Evolutionary conservation across 2,888 invertebrate species (phyloP).

Genomic region (Elegia similella): DNA sequence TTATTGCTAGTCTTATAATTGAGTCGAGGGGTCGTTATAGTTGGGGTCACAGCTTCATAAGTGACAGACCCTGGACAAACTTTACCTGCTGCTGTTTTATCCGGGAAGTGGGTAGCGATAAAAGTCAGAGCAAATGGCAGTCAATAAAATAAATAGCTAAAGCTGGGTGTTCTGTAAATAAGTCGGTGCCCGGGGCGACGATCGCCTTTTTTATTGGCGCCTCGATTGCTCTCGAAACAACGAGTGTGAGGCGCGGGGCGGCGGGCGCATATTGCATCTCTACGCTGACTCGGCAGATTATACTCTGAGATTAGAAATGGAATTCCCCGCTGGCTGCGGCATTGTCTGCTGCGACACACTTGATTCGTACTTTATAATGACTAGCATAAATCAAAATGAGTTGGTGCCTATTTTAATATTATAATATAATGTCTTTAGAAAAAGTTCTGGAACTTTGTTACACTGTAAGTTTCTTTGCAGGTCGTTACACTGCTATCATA

Average conservation of each 20-base stretch:
- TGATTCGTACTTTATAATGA: background rate
- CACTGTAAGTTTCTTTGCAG: too few species aligned
- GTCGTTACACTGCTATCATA: too few species aligned
- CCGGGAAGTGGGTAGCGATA: constrained; percentile 76
- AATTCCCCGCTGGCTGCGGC: constrained; percentile 50
- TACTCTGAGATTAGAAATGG: constrained; percentile 69
- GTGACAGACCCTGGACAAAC: constrained; percentile 34
- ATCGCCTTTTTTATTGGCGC: constrained; percentile 82
- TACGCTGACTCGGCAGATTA: constrained; percentile 70
- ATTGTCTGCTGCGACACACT: constrained; percentile 41
- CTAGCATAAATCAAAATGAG: constrained; percentile 17
- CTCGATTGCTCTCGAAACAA: constrained; percentile 81
- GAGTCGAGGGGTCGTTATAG: constrained; percentile 17
- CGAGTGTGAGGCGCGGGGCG: constrained; percentile 57
- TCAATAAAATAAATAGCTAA: constrained; percentile 81
- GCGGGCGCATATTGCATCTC: constrained; percentile 62
- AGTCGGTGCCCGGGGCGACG: constrained; percentile 75
- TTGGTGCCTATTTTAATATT: too few species aligned
- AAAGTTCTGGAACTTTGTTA: background rate
- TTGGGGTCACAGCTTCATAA: constrained; percentile 1
- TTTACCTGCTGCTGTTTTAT: constrained; percentile 74
- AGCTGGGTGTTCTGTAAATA: constrained; percentile 81
- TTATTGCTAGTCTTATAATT: background rate
- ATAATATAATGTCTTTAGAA: too few species aligned
- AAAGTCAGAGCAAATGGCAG: constrained; percentile 80